Conservation (phyloP, 2,888 invertebrate species). For the Miltochrista miniata region DNA sequence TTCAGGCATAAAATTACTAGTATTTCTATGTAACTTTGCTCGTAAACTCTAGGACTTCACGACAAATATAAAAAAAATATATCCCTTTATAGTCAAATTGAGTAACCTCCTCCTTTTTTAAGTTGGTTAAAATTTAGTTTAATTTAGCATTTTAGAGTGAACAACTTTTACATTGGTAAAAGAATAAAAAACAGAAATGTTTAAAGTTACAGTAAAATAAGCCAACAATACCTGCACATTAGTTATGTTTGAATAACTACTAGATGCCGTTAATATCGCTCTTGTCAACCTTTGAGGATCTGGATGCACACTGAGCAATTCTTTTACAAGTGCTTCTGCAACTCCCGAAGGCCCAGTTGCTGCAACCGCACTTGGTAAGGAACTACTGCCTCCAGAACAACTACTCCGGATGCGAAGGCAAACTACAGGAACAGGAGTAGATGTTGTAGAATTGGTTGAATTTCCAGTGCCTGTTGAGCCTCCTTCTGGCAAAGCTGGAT, state of each 20-base stretch:
- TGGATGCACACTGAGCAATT: conserved; percentile 73
- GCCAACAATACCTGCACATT: conserved; percentile 65
- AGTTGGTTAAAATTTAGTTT: too few species aligned
- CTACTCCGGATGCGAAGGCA: conserved; percentile 61
- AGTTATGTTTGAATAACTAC: conserved; percentile 73
- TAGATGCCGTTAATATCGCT: conserved; percentile 80
- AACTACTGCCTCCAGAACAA: conserved; percentile 68
- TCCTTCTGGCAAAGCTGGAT: conserved; percentile 76
- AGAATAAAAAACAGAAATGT: too few species aligned
- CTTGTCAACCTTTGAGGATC: conserved; percentile 81
- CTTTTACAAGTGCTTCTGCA: conserved; percentile 68
- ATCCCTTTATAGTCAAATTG: too few species aligned
- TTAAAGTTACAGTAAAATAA: too few species aligned
- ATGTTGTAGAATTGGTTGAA: conserved; percentile 50
- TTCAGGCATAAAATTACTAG: too few species aligned
- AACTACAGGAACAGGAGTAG: conserved; percentile 56
- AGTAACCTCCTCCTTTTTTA: too few species aligned
- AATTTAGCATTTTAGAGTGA: too few species aligned
- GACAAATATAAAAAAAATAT: too few species aligned
- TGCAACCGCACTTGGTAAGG: conserved; percentile 58
- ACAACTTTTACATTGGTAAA: too few species aligned
- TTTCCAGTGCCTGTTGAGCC: conserved; percentile 71
- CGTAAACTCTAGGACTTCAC: too few species aligned
- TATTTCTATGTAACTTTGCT: too few species aligned
- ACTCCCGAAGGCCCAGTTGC: conserved; percentile 68